Evolutionary conservation across 2,113 vertebrate species (phyloP), one percentile per base, ranked within the genome.

Genomic region (Pseudorhombus dupliciocellatus): DNA sequence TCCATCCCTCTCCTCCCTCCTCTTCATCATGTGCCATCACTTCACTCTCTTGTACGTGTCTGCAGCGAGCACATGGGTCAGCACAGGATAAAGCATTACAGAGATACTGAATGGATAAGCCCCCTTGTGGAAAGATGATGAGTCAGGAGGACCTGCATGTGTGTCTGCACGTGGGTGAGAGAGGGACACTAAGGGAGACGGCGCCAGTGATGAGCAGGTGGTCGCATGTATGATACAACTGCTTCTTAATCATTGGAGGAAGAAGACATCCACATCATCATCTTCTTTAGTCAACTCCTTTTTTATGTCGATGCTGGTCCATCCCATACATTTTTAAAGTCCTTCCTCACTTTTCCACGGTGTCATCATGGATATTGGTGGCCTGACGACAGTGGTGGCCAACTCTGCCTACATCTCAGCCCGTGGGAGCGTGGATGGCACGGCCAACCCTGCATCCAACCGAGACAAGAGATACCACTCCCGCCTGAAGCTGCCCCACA

Each of bases 371-470:
- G 93, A 94, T 82, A 90, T 93, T 7, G 92, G 94, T 24, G 90
- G 90, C 62, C 77, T 93, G 57, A 88, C 92, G 0, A 94, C 93
- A 12, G 90, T 94, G 82, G 91, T 94, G 58, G 93, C 94, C 67
- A 94, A 94, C 74, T 94, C 93, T 2, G 92, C 93, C 24, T 94
- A 94, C 81, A 94, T 94, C 74, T 93, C 91, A 0, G 93, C 93
- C n/a, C 90, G 93, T 0, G 93, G 92, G 30, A 93, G 92, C 66
- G 74, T 93, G 0, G 93, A 94, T 31, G 92, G 92, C n/a, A 84
- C 86, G 2, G 74, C 87, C 21, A 92, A 91, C 76, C 79, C 90
- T 3, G 85, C 89, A 6, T 66, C 79, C 54, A 91, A 81, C 63
- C 87, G 93, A 44, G 93, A 93, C 88, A 93, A 93, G 85, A 94